Base-by-base conservation (phyloP, 2,888 invertebrate genomes). In the Anoncus sp. region DNA sequence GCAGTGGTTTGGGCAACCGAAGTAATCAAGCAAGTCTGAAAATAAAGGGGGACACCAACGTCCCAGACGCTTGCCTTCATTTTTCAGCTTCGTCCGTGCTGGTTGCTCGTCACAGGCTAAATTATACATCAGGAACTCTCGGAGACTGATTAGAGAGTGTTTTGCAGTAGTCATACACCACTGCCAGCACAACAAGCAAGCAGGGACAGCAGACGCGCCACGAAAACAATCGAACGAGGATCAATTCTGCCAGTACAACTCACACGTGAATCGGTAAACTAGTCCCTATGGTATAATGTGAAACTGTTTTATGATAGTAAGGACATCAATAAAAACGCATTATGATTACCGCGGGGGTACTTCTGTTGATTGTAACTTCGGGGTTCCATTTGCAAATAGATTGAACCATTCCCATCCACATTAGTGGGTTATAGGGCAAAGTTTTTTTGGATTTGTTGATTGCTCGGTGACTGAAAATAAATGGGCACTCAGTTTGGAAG, bases 101-200 rank as follows among this genome's bases (percentile, higher is more conserved):
- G 35, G 57, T 70, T 57, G 43, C 31, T 53, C 78, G 74, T 79
- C 71, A 63, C 45, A 38, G 51, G 55, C 35, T 43, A 76, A 76
- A 76, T 80, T 73, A 57, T 66, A 59, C 53, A 75, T 77, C 67
- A 45, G 24, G 51, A 67, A 74, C 57, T 51, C 27, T 49, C 24
- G 22, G 38, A 16, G 53, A 31, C 60, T 78, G 75, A 80, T 78
- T 75, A 73, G 51, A 62, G 63, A 73, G 66, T 66, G 12, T 45
- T 59, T 55, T 22, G 45, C 35, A 27, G 27, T 35, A 59, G 40
- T 14, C 12, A 35, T 57, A 43, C 18, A 18, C n/a, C 18, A 35
- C 16, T n/a, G 31, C n/a, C 45, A 20, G 53, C 24, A 31, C 38
- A 63, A n/a, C 9, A 43, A 47, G 31, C 51, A 47, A 20, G 47